Percentiles rank a stretch among this genome's conserved stretches.
Evolutionary conservation across 2,797 vertebrate genomes (phyloP).

Genomic region (Anguilla pacifica): DNA sequence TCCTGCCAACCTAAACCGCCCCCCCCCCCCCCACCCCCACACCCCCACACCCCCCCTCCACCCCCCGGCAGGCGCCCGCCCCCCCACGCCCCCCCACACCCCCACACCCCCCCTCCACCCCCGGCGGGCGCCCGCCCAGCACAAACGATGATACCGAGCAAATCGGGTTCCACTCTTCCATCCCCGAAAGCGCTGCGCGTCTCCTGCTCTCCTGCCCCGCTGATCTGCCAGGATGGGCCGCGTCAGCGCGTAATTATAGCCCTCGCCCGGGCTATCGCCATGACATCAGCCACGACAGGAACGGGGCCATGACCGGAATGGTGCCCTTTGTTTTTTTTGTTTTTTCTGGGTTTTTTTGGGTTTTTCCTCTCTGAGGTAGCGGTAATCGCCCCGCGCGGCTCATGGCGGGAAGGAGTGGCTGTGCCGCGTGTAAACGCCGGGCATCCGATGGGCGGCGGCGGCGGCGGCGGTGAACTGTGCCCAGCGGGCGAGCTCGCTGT

Average conservation of each 20-base stretch:
- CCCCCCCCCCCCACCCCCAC: constrained; percentile 62
- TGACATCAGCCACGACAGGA: constrained; percentile 63
- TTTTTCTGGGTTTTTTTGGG: not conserved
- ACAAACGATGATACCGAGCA: constrained; percentile 53
- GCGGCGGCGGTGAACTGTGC: not conserved
- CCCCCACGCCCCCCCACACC: constrained; percentile 40
- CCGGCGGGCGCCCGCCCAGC: constrained; percentile 60
- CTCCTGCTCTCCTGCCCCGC: constrained; percentile 55
- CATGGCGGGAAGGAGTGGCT: constrained; percentile 30
- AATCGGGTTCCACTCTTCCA: constrained; percentile 68
- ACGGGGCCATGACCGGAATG: not conserved
- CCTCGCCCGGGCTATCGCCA: constrained; percentile 61
- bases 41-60: too few relatives aligned
- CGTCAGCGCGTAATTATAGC: constrained; percentile 73
- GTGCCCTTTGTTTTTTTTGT: not conserved
- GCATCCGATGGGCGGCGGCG: constrained; percentile 26
- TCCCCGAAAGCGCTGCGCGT: constrained; percentile 43
- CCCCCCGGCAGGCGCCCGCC: constrained; percentile 52
- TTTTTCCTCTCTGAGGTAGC: constrained; percentile 35
- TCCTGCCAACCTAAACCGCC: constrained; percentile 73
- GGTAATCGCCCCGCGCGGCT: constrained; percentile 33
- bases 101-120: constrained; percentile 48
- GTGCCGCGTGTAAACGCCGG: constrained; percentile 24
- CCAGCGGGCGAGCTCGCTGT: not conserved
- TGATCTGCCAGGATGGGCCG: constrained; percentile 66